These are phyloP conservation scores for Chrysolina oricalcia DNA, from an alignment of 2,888 invertebrate genomes.

Conservation along the genomic window DNA sequence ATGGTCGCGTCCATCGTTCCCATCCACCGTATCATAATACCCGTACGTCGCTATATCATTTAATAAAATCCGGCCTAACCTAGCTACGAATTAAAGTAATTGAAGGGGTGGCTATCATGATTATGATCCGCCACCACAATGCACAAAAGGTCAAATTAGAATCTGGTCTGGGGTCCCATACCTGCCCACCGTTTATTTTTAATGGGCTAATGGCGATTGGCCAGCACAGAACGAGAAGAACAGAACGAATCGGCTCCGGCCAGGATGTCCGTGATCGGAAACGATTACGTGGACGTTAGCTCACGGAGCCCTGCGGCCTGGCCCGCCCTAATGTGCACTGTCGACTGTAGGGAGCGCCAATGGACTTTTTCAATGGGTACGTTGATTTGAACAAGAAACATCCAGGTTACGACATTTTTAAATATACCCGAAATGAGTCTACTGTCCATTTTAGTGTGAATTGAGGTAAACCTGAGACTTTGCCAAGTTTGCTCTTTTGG, in stretches of 20 bases:
- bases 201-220: conserved; percentile 67
- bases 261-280: conserved; percentile 68
- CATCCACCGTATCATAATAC: conserved; percentile 12
- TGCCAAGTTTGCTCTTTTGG: too few relatives aligned
- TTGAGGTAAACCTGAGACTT: too few relatives aligned
- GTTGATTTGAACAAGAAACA: too few relatives aligned
- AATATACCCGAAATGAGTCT: too few relatives aligned
- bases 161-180: conserved; percentile 41
- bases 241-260: conserved; percentile 65
- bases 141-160: conserved; percentile 45
- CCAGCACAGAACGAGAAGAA: conserved; percentile 55
- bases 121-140: conserved; percentile 36
- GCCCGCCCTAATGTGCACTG: conserved; percentile 46
- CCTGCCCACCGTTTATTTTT: conserved; percentile 62
- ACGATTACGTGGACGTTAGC: conserved; percentile 72
- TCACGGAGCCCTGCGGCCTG: conserved; percentile 32
- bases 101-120: conserved; percentile 51
- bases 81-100: conserved; percentile 52
- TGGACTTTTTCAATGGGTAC: conserved; percentile 16
- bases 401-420: too few relatives aligned
- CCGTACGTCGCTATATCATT: conserved; percentile 25
- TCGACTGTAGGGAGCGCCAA: conserved; percentile 55
- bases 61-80: conserved; percentile 34
- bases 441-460: too few relatives aligned
- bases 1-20: background rate